Evolutionary conservation across 2,888 invertebrate genomes (phyloP).

Genomic region (Nemoura dubitans): DNA sequence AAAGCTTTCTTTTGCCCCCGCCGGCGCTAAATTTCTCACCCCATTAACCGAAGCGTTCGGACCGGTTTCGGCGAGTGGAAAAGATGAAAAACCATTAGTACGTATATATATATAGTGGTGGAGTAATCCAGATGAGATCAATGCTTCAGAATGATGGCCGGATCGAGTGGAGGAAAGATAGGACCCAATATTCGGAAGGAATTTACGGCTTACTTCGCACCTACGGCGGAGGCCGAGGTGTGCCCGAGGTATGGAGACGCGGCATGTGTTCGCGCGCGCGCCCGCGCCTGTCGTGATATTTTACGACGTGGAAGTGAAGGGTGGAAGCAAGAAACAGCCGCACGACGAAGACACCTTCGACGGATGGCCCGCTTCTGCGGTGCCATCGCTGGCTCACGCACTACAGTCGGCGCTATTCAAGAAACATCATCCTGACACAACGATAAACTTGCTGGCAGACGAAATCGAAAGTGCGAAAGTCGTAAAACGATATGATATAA

Average conservation of each 20-base stretch:
- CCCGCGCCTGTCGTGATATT: background rate
- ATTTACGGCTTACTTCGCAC: background rate
- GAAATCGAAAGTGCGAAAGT: slow-evolving; percentile 27
- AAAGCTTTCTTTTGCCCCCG: background rate
- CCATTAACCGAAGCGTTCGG: background rate
- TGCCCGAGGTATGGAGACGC: too few relatives aligned
- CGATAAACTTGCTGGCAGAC: background rate
- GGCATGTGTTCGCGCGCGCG: background rate
- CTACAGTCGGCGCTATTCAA: background rate
- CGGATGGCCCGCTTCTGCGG: background rate
- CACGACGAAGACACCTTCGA: background rate
- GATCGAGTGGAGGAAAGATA: too few relatives aligned
- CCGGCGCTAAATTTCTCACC: background rate
- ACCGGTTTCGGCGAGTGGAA: background rate
- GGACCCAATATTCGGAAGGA: background rate
- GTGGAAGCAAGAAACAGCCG: background rate
- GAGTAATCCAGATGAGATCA: background rate
- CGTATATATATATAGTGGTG: background rate
- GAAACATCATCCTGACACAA: slow-evolving; percentile 13
- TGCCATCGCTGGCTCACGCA: background rate
- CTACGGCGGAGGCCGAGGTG: background rate
- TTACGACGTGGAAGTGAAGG: background rate
- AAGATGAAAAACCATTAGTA: slow-evolving; percentile 7
- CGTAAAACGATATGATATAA: slow-evolving; percentile 30
- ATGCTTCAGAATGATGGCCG: background rate